A percentile compares a stretch with the other conserved stretches of the same genome.
These are phyloP conservation scores for Pandion haliaetus DNA, from an alignment of 2,113 vertebrate species.

Conservation along the genomic window DNA sequence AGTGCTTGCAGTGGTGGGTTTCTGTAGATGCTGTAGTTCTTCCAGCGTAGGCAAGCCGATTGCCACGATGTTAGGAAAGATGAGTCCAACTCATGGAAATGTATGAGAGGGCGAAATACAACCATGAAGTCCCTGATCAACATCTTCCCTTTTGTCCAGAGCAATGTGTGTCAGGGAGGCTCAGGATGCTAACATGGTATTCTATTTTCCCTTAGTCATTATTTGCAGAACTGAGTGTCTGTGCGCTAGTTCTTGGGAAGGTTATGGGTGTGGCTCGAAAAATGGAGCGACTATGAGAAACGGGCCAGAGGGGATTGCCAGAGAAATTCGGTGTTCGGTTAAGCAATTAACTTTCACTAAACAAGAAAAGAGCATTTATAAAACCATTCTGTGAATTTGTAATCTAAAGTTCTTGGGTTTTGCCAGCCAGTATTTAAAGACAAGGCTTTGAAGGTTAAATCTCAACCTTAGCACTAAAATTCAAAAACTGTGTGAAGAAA, in stretches of 20 bases:
- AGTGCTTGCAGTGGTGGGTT: neutral
- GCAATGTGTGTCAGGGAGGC: rapidly evolving
- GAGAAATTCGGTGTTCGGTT: neutral
- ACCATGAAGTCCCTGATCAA: neutral
- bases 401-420: neutral
- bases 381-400: neutral
- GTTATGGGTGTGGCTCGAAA: neutral
- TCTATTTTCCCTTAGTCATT: neutral
- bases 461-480: neutral
- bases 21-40: neutral
- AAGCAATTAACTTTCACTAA: neutral
- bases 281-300: neutral
- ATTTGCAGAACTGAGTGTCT: neutral
- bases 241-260: neutral
- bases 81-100: neutral
- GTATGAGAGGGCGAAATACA: neutral
- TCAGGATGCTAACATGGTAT: neutral
- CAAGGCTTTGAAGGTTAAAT: neutral
- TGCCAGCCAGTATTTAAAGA: neutral
- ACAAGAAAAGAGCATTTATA: neutral
- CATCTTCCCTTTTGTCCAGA: neutral
- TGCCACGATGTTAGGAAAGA: neutral
- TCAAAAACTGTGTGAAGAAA: neutral
- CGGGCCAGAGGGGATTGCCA: neutral
- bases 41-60: neutral